These are phyloP conservation scores for Macquaria australasica DNA, from an alignment of 2,113 vertebrate species.

Conservation along the genomic window DNA sequence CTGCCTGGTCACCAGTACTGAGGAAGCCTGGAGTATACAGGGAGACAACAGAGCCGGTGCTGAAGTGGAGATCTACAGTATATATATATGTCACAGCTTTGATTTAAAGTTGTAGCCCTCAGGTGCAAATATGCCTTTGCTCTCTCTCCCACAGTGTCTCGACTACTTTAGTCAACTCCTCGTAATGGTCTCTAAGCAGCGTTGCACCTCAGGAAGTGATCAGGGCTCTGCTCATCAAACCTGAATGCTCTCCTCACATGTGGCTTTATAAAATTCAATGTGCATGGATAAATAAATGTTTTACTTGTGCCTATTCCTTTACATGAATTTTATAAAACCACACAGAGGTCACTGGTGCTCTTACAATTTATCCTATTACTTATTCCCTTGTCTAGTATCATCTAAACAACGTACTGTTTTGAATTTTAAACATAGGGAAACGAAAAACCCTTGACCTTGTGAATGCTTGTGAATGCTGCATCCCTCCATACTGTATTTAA, in stretches of 20 bases:
- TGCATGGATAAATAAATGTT: slow-evolving; percentile 52
- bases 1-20: slow-evolving; percentile 97
- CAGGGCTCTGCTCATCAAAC: slow-evolving; percentile 37
- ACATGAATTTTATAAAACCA: slow-evolving; percentile 52
- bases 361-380: slow-evolving; percentile 42
- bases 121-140: slow-evolving; percentile 59
- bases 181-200: slow-evolving; percentile 30
- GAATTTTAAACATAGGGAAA: slow-evolving; percentile 59
- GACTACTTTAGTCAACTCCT: slow-evolving; percentile 49
- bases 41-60: slow-evolving; percentile 51
- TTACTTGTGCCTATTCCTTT: slow-evolving; percentile 34
- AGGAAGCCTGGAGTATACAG: slow-evolving; percentile 89
- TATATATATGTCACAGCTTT: slow-evolving; percentile 51
- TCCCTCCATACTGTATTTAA: slow-evolving; percentile 44
- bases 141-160: slow-evolving; percentile 57
- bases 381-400: slow-evolving; percentile 53
- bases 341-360: slow-evolving; percentile 53
- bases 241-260: slow-evolving; percentile 32
- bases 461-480: slow-evolving; percentile 36
- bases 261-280: slow-evolving; percentile 50
- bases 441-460: slow-evolving; percentile 69
- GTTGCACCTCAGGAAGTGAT: slow-evolving; percentile 28
- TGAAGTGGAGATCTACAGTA: slow-evolving; percentile 36
- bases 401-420: slow-evolving; percentile 47
- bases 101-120: slow-evolving; percentile 60